phyloP scores from a whole-genome alignment of 2,797 vertebrate genomes.

The Prunella strophiata region DNA sequence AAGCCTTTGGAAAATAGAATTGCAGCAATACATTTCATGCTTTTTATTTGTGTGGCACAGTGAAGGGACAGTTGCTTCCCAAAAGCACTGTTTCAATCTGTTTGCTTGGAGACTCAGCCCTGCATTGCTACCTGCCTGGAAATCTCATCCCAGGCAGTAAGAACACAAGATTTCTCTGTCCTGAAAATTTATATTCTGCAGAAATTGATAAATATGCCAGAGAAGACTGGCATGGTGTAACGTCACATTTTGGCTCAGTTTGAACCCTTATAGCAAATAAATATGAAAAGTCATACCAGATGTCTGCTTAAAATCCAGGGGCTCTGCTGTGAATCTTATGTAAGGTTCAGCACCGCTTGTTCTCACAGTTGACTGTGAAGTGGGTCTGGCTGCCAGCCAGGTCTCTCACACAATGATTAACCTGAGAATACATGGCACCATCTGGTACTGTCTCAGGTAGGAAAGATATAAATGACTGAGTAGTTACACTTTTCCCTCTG shows the following conservation, averaged over 20 bases:
- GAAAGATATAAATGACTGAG: constrained; percentile 53
- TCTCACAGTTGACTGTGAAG: constrained; percentile 64
- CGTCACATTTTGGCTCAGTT: constrained; percentile 3
- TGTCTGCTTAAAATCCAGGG: constrained; percentile 69
- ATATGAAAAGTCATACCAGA: constrained; percentile 54
- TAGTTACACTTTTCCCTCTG: constrained; percentile 20
- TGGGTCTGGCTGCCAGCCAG: constrained; percentile 72
- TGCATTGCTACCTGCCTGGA: background rate
- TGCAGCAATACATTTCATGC: background rate
- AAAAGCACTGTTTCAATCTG: background rate
- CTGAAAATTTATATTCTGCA: constrained; percentile 1
- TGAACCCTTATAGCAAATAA: constrained; percentile 39
- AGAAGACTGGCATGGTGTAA: background rate
- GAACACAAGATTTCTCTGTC: background rate
- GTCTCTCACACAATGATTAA: constrained; percentile 71
- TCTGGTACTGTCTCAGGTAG: constrained; percentile 77
- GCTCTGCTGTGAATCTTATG: constrained; percentile 62
- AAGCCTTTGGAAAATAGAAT: constrained; percentile 21
- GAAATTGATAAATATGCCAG: constrained; percentile 6
- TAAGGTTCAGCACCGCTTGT: constrained; percentile 62
- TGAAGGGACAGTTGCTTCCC: constrained; percentile 5
- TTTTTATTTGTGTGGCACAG: background rate
- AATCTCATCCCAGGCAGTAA: background rate
- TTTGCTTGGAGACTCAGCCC: background rate
- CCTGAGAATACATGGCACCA: constrained; percentile 71